Percentiles rank a stretch among this genome's conserved stretches.
Evolutionary conservation across 1,140 invertebrate species (phyloP).

Genomic region (Aphaenogaster ashmeadi): DNA sequence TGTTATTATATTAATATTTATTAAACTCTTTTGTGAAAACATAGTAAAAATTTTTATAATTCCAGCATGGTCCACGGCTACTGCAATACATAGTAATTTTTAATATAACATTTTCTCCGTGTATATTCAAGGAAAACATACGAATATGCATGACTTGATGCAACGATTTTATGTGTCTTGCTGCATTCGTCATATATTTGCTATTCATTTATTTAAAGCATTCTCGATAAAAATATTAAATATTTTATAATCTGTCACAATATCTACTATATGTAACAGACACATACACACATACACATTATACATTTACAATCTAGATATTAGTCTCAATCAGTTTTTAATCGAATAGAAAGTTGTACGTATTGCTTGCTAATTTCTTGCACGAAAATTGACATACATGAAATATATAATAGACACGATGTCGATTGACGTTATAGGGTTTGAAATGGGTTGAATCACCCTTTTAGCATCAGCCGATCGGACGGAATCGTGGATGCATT

Average conservation of each 20-base stretch:
- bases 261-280: background rate
- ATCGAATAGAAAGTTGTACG: background rate
- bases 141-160: background rate
- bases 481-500: background rate
- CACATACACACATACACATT: too few relatives aligned
- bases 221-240: background rate
- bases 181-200: background rate
- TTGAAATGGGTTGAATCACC: conserved; percentile 10
- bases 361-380: background rate
- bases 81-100: too few relatives aligned
- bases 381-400: background rate
- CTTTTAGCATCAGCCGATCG: background rate
- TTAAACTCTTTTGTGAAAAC: too few relatives aligned
- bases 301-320: background rate
- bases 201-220: background rate
- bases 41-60: too few relatives aligned
- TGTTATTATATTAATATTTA: too few relatives aligned
- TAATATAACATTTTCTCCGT: too few relatives aligned
- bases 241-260: background rate
- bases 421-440: background rate
- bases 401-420: background rate
- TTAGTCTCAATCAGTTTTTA: background rate
- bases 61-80: too few relatives aligned
- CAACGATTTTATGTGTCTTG: background rate
- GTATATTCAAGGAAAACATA: background rate